Evolutionary conservation across 1,140 invertebrate genomes (phyloP), one percentile per base, ranked within the genome.

Genomic region (Drosophila tropicalis): DNA sequence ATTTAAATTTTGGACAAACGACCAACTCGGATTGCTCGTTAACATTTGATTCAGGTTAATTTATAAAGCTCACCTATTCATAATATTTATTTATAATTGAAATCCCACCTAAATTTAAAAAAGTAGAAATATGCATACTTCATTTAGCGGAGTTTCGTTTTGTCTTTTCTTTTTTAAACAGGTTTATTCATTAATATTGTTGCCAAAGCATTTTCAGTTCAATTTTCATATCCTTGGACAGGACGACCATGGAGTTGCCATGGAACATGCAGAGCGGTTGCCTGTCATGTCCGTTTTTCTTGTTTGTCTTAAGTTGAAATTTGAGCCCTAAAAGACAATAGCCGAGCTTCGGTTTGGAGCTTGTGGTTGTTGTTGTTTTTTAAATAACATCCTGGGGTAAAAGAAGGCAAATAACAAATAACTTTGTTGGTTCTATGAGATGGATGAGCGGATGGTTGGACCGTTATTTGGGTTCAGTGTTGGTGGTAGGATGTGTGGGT

Each of bases 121-220:
- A 51, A 51, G 22, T 51, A 51, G n/a, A 51, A 12, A 10, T 51
- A 51, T 22, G 69, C 62, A 17, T 15, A 17, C 19, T 17, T 15
- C 64, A 19, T 29, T 29, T 29, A 29, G 5, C 5, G 29, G 29
- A 4, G 22, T 25, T 25, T 25, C 4, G 5, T 34, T 54, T 34
- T n/a, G 17, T n/a, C 40, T 39, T 61, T 34, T 47, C 39, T 44
- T 62, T 19, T 62, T 15, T 56, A 36, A 39, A 67, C 3, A 51
- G 44, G 17, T 76, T 69, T 81, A 81, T 81, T 81, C 79, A 81
- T 81, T 81, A 81, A 81, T 76, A 81, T 81, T 81, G 79, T 81
- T 81, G 71, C 71, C 62, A 77, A 67, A 72, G 75, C 75, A 77
- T 77, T 70, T 78, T 76, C 62, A 74, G 67, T 70, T 61, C 55